A percentile compares a stretch with the other conserved stretches of the same genome.
These are phyloP conservation scores for Hypolimnas misippus DNA, from an alignment of 2,888 invertebrate genomes.

Conservation along the genomic window DNA sequence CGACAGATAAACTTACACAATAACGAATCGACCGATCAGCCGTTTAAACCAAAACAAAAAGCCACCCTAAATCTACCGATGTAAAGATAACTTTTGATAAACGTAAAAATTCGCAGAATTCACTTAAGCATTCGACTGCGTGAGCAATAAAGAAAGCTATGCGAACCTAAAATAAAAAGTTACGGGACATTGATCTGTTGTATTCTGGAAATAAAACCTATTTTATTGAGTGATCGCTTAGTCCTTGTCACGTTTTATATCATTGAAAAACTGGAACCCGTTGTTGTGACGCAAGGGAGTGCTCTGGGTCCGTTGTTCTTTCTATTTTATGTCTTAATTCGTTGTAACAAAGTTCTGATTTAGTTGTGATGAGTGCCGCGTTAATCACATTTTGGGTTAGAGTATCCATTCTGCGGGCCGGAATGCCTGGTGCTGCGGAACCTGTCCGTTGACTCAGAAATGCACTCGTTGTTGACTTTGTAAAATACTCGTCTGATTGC, in stretches of 20 bases:
- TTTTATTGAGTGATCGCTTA: conserved; percentile 76
- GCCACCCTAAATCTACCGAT: conserved; percentile 38
- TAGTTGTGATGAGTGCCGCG: conserved; percentile 45
- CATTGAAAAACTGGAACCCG: conserved; percentile 62
- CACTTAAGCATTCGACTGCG: conserved; percentile 61
- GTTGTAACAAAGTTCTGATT: conserved; percentile 58
- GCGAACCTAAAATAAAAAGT: conserved; percentile 60
- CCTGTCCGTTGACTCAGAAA: conserved; percentile 69
- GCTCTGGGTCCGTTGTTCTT: conserved; percentile 49
- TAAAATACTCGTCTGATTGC: conserved; percentile 69
- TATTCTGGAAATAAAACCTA: conserved; percentile 72
- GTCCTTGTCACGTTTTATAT: conserved; percentile 75
- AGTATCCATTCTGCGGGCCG: conserved; percentile 51
- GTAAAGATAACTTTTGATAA: conserved; percentile 62
- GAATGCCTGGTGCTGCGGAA: conserved; percentile 75
- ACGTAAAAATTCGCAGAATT: conserved; percentile 54
- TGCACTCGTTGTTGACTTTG: conserved; percentile 65
- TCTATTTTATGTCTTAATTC: conserved; percentile 61
- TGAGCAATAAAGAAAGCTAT: conserved; percentile 61
- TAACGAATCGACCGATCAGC: conserved; percentile 42
- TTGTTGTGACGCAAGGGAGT: conserved; percentile 63
- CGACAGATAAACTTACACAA: conserved; percentile 57
- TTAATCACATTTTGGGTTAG: conserved; percentile 51
- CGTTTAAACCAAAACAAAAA: conserved; percentile 28
- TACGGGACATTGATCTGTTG: conserved; percentile 75